A percentile compares a stretch with the other conserved stretches of the same genome.
These are phyloP conservation scores for Limosa lapponica DNA, from an alignment of 2,797 vertebrate species.

Conservation along the genomic window DNA sequence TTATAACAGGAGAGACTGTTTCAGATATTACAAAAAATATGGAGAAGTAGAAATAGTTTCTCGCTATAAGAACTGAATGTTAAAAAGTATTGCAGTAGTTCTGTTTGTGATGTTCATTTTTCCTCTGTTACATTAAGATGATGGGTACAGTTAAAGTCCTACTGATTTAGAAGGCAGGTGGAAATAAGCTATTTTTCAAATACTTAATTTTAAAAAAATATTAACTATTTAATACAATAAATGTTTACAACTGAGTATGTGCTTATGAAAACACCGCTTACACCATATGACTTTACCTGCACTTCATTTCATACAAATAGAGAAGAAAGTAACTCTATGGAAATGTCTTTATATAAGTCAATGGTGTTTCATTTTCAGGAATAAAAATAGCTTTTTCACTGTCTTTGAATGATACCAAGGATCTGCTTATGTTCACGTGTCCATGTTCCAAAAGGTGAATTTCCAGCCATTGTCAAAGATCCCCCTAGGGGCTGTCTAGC, in stretches of 20 bases:
- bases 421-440: neutral
- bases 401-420: neutral
- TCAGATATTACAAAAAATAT: neutral
- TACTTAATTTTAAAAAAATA: accelerated
- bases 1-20: neutral
- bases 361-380: neutral
- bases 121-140: neutral
- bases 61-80: neutral
- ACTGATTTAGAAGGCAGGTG: neutral
- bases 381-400: neutral
- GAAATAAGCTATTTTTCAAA: neutral
- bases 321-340: neutral
- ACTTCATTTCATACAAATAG: neutral
- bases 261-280: neutral
- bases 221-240: neutral
- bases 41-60: neutral
- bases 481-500: neutral
- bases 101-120: neutral
- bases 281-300: neutral
- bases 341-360: neutral
- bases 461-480: neutral
- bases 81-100: neutral
- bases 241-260: neutral
- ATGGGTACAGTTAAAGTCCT: neutral
- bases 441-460: neutral